Evolutionary conservation across 2,113 vertebrate genomes (phyloP), one percentile per base, ranked within the genome.

Genomic region (Cettia cetti): DNA sequence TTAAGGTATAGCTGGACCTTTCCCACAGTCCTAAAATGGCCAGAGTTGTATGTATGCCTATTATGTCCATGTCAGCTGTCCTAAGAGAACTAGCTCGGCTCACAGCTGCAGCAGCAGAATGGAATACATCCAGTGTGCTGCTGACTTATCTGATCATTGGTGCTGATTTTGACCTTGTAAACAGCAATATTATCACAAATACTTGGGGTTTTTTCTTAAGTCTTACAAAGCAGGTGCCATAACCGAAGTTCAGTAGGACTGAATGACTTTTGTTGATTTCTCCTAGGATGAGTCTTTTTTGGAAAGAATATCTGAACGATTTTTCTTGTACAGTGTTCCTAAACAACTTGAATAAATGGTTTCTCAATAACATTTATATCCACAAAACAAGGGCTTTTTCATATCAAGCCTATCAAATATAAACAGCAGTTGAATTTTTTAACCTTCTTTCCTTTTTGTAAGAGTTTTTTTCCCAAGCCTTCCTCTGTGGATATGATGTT

Each of bases 191-290:
- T 61, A 11, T 47, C 47, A 16, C 12, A 26, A 24, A 39, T 19
- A 23, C 4, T 1, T 22, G 24, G 3, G 0, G 0, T 1, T 8
- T 30, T 42, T 21, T 13, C 4, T 0, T n/a, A 42, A 54, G 35
- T 45, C 15, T 85, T 66, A 54, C 2, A 3, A 30, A 30, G 22
- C 13, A 70, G 12, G 11, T 66, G 10, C 52, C 9, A 10, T 14
- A 93, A n/a, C 20, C 79, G 27, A 66, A 86, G 35, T 78, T 84
- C 15, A 87, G 37, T n/a, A 37, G 8, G 5, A 39, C 60, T 39
- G 12, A 35, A 57, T 60, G 28, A 5, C 13, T 78, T 83, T n/a
- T 52, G 9, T 14, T 71, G 27, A 10, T 76, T 82, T 82, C 40
- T 86, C 7, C 27, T 50, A 57, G 28, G 11, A 31, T 89, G 9